These are phyloP conservation scores for Anomalospiza imberbis DNA, from an alignment of 2,797 vertebrate genomes.

Conservation along the genomic window DNA sequence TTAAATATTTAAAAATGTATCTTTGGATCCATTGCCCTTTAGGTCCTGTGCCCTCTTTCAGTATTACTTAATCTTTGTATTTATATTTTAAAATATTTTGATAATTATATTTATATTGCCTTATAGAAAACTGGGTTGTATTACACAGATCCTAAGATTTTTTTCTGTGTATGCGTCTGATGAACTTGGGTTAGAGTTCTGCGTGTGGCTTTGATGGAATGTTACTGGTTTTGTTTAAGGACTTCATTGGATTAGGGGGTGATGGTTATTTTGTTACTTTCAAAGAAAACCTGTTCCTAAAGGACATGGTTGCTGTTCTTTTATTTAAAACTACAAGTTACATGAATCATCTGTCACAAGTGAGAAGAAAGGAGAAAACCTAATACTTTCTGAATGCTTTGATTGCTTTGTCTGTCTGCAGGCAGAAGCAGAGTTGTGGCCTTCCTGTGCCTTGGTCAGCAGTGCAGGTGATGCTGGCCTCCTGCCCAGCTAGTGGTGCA, in stretches of 20 bases:
- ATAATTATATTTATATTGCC: not conserved
- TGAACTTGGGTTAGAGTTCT: not conserved
- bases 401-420: not conserved
- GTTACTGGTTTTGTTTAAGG: not conserved
- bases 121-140: not conserved
- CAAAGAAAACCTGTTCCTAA: not conserved
- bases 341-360: not conserved
- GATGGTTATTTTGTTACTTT: not conserved
- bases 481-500: not conserved
- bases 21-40: slow-evolving; percentile 1
- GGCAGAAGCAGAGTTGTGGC: accelerated
- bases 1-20: slow-evolving; percentile 18
- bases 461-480: not conserved
- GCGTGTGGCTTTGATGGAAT: not conserved
- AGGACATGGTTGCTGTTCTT: not conserved
- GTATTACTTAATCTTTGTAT: not conserved
- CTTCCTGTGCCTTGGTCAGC: not conserved
- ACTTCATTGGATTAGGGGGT: not conserved
- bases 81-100: slow-evolving; percentile 2
- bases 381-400: not conserved
- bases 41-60: not conserved
- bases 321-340: not conserved
- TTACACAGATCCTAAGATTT: not conserved
- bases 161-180: not conserved
- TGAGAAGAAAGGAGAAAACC: not conserved